Evolutionary conservation across 2,888 invertebrate species (phyloP), one percentile per base, ranked within the genome.

Genomic region (Watsonalla cultraria): DNA sequence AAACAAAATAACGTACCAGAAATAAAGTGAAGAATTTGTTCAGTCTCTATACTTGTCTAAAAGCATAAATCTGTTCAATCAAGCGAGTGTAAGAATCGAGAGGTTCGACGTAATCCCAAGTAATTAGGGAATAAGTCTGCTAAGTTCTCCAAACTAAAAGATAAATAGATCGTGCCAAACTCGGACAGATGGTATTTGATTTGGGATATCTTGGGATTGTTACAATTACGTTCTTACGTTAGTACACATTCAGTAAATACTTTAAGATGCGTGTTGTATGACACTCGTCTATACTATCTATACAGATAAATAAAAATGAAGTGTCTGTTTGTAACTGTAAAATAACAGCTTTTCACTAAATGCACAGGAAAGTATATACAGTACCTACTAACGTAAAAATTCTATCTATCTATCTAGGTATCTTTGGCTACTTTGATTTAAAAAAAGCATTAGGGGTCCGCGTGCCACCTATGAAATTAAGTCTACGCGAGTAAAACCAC

Each of bases 231-330:
- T 39, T 8, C 39, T 39, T 39, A 42, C 42, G 9, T 42, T 45
- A 62, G 54, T 64, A 60, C 46, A 57, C 53, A 62, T 61, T 64
- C 64, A 64, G 48, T 49, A 52, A 56, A 64, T 60, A 53, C 59
- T 55, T 55, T 51, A 15, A 53, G 57, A 33, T 58, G 4, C 6
- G 9, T 5, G 24, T 4, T 24, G 24, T 24, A 24, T 24, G 24
- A n/a, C n/a, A n/a, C n/a, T n/a, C n/a, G n/a, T n/a, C n/a, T n/a
- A n/a, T n/a, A n/a, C n/a, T n/a, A n/a, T n/a, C n/a, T n/a, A n/a
- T n/a, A n/a, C n/a, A n/a, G n/a, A n/a, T n/a, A n/a, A n/a, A n/a
- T n/a, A n/a, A n/a, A n/a, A n/a, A n/a, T n/a, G n/a, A n/a, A n/a
- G n/a, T n/a, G n/a, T n/a, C n/a, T n/a, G n/a, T n/a, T n/a, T n/a